Conservation (phyloP, 1,140 invertebrate species). For the Macrobrachium rosenbergii region DNA sequence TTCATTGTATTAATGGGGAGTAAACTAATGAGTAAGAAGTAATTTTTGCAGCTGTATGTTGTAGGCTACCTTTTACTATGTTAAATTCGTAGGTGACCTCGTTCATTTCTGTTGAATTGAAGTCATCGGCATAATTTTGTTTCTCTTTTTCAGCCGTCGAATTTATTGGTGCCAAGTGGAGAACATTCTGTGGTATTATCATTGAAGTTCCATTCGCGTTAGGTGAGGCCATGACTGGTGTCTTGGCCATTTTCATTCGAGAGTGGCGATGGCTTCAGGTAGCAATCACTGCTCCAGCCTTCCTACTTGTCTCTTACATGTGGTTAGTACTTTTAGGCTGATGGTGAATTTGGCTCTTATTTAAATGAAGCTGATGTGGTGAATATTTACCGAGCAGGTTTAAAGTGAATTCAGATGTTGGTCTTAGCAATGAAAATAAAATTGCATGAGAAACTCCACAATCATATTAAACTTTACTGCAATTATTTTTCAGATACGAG, state of each 20-base stretch:
- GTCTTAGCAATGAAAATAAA: no score
- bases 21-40: no score
- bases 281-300: constrained; percentile 64
- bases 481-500: no score
- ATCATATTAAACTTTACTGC: no score
- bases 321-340: constrained; percentile 66
- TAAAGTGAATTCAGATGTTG: no score
- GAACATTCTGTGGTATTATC: constrained; percentile 68
- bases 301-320: constrained; percentile 68
- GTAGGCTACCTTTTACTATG: no score
- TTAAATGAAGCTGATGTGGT: no score
- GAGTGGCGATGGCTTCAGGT: constrained; percentile 69
- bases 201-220: constrained; percentile 69
- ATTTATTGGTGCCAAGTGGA: constrained; percentile 68
- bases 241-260: constrained; percentile 69
- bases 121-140: background rate
- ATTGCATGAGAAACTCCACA: no score
- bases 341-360: no score
- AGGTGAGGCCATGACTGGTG: constrained; percentile 68
- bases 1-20: no score
- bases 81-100: background rate
- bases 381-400: no score
- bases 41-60: background rate
- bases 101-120: background rate
- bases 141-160: constrained; percentile 67